phyloP scores from a whole-genome alignment of 92 coral and sea anemone species.

The Phenganax subtilis region DNA sequence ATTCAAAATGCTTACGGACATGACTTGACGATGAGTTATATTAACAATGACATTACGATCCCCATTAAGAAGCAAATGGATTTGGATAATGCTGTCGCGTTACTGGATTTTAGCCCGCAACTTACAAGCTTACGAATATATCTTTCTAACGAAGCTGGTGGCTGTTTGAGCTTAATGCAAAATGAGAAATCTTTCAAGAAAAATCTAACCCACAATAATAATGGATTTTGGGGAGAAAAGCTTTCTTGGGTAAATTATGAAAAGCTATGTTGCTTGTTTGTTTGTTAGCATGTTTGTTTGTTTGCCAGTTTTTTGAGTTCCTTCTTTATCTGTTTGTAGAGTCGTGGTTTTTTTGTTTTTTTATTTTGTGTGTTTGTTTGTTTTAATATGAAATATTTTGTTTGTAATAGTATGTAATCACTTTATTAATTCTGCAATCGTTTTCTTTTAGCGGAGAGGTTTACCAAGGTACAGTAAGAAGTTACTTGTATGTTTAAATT shows the following conservation, averaged over 20 bases:
- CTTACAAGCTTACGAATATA: constrained; percentile 78
- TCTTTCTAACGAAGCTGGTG: constrained; percentile 53
- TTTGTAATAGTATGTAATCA: too few species aligned
- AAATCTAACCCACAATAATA: constrained; percentile 1
- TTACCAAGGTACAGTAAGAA: constrained; percentile 31
- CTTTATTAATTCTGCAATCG: neutral
- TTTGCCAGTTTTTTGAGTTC: neutral
- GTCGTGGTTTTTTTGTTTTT: too few species aligned
- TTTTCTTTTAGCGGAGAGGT: constrained; percentile 11
- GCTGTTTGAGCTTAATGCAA: neutral
- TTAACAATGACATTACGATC: constrained; percentile 84
- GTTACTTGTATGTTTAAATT: neutral
- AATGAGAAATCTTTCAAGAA: constrained; percentile 17
- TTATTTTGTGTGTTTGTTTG: too few species aligned
- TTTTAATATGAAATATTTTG: too few species aligned
- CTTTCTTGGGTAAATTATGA: constrained; percentile 30
- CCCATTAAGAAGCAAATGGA: constrained; percentile 87
- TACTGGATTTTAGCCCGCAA: constrained; percentile 91
- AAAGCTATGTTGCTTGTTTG: neutral
- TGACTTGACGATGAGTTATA: constrained; percentile 86
- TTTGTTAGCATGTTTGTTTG: neutral
- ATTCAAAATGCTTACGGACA: constrained; percentile 94
- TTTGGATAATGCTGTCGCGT: constrained; percentile 90
- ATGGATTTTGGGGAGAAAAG: constrained; percentile 32
- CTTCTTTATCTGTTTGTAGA: too few species aligned